Evolutionary conservation across 2,888 invertebrate species (phyloP), one percentile per base, ranked within the genome.

Genomic region (Watsonalla binaria): DNA sequence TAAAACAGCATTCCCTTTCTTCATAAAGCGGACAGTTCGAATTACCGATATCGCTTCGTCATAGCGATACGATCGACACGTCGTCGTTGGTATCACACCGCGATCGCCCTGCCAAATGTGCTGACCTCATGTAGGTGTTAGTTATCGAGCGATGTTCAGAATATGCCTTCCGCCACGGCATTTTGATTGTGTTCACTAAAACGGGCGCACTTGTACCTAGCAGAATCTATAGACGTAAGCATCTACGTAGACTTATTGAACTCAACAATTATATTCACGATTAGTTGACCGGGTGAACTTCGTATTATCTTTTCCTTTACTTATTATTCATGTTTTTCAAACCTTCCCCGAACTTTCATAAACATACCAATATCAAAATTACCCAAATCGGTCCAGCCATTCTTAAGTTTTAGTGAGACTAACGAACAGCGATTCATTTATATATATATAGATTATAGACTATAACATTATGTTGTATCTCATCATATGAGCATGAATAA

Each of bases 41-140:
- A 82, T 83, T 79, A 77, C 68, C 78, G 78, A 84, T 87, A 86
- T 69, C 74, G 89, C 89, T 61, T 66, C 74, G 90, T 90, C 90
- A 90, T 72, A 60, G 70, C 78, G 90, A 88, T 89, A 81, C 63
- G 83, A 88, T 90, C 90, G 86, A 88, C 87, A 80, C 65, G 80
- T 78, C 76, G 81, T 70, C 78, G 81, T 70, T 77, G 79, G 87
- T 89, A 89, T 90, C 90, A 86, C 76, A 84, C 81, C 81, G 87
- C 86, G 88, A 90, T 89, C 90, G 86, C 80, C 54, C 84, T 82
- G 75, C 72, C 54, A 75, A 85, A 84, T 80, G 73, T 85, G 90
- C 89, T 88, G 86, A 87, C 82, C 74, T 90, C 90, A 90, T 68
- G 76, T 80, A 81, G 83, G 86, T 87, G 86, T 86, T 77, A 79